Evolutionary conservation across 92 coral and sea anemone species (phyloP).

Genomic region (Desmophyllum pertusum): DNA sequence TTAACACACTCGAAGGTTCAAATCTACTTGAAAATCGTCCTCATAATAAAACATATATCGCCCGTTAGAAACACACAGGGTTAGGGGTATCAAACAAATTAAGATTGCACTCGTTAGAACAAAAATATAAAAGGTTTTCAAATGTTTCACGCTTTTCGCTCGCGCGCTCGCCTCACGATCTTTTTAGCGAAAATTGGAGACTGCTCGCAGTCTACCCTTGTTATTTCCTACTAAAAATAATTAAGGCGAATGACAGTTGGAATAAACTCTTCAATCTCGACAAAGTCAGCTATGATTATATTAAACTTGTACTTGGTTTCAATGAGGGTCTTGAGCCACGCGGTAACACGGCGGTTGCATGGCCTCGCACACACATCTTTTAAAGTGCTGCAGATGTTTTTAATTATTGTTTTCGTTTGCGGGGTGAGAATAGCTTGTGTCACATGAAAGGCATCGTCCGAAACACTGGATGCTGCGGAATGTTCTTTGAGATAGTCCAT

Average conservation of each 20-base stretch:
- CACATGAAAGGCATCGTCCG: slow-evolving; percentile 67
- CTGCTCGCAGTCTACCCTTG: too few relatives aligned
- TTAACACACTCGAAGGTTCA: too few relatives aligned
- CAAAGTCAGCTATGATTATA: slow-evolving; percentile 86
- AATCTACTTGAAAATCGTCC: too few relatives aligned
- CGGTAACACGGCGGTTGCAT: slow-evolving; percentile 68
- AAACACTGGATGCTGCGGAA: slow-evolving; percentile 55
- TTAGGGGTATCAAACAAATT: too few relatives aligned
- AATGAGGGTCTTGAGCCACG: slow-evolving; percentile 79
- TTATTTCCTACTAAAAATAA: too few relatives aligned
- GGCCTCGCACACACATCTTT: slow-evolving; percentile 77
- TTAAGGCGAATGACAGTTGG: slow-evolving; percentile 89
- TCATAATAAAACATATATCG: too few relatives aligned
- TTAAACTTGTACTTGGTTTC: slow-evolving; percentile 80
- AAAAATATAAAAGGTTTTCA: too few relatives aligned
- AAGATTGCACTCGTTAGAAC: too few relatives aligned
- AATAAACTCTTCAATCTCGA: slow-evolving; percentile 89
- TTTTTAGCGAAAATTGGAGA: too few relatives aligned
- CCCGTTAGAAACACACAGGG: too few relatives aligned
- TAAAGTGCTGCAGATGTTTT: slow-evolving; percentile 74
- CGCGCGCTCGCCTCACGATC: too few relatives aligned
- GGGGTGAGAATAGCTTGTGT: slow-evolving; percentile 93
- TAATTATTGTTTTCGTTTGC: slow-evolving; percentile 85
- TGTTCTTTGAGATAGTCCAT: slow-evolving; percentile 77
- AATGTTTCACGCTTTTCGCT: too few relatives aligned